Evolutionary conservation across 2,113 vertebrate genomes (phyloP).

Genomic region (Hippocampus abdominalis): DNA sequence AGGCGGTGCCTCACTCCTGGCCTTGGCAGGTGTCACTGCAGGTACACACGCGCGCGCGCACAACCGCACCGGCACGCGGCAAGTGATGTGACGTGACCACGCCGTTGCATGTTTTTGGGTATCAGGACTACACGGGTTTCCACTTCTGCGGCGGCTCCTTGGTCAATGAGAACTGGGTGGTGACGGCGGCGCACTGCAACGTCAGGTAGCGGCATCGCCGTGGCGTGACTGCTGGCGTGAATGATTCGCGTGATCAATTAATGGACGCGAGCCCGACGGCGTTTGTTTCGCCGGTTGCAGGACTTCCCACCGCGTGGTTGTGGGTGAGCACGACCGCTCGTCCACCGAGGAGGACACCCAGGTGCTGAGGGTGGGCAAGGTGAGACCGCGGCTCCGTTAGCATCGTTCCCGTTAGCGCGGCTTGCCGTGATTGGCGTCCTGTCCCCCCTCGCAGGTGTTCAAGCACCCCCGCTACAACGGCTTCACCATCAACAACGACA

Average conservation of each 20-base stretch:
- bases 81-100: no score
- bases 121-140: constrained; percentile 71
- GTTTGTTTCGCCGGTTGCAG: constrained; percentile 43
- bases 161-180: constrained; percentile 74
- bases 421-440: fast-evolving
- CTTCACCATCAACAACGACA: constrained; percentile 72
- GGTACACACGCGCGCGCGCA: constrained; percentile 23
- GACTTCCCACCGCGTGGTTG: constrained; percentile 74
- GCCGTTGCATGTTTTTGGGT: background rate
- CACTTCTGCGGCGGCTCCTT: constrained; percentile 79
- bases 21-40: constrained; percentile 67
- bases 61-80: background rate
- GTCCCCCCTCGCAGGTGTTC: constrained; percentile 56
- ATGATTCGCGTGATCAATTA: no score
- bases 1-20: constrained; percentile 59
- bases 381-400: constrained; percentile 30
- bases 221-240: no score
- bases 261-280: background rate
- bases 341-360: constrained; percentile 58
- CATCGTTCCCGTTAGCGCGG: background rate
- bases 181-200: constrained; percentile 60
- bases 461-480: constrained; percentile 69
- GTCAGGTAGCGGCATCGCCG: no score
- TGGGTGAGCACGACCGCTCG: constrained; percentile 77
- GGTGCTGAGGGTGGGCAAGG: constrained; percentile 72